phyloP scores from a whole-genome alignment of 2,797 vertebrate species.

The Pogoniulus pusillus region DNA sequence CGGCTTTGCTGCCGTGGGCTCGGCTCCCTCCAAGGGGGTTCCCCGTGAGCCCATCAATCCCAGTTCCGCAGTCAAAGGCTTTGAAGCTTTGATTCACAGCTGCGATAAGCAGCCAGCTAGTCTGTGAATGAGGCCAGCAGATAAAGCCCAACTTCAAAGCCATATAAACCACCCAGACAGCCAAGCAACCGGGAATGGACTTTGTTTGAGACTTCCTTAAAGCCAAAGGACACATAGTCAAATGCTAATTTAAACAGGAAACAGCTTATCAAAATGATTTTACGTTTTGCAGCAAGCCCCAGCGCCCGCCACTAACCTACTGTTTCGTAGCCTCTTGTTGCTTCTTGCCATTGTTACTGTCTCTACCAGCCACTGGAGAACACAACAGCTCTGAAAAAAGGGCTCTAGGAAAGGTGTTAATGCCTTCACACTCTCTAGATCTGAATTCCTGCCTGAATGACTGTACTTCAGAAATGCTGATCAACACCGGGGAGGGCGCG shows the following conservation, averaged over 20 bases:
- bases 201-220: conserved; percentile 34
- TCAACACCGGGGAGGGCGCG: not conserved
- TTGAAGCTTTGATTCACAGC: conserved; percentile 55
- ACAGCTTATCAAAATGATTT: conserved; percentile 42
- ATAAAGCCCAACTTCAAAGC: conserved; percentile 59
- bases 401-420: conserved; percentile 48
- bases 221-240: conserved; percentile 34
- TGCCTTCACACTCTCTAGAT: conserved; percentile 18
- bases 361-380: not conserved
- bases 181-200: conserved; percentile 29
- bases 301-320: conserved; percentile 5
- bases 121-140: conserved; percentile 54
- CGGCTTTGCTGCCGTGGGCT: not conserved
- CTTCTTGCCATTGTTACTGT: conserved; percentile 4
- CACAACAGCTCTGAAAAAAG: conserved; percentile 6
- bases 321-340: not conserved
- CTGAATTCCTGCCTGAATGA: conserved; percentile 37
- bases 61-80: conserved; percentile 48
- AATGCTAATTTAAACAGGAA: conserved; percentile 59
- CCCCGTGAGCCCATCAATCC: conserved; percentile 62
- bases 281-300: conserved; percentile 6
- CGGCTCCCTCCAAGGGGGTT: conserved; percentile 24
- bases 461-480: conserved; percentile 28
- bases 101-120: conserved; percentile 56
- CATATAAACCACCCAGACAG: conserved; percentile 45